Base-by-base conservation (phyloP, 2,113 vertebrate genomes). In the Alligator sinensis region DNA sequence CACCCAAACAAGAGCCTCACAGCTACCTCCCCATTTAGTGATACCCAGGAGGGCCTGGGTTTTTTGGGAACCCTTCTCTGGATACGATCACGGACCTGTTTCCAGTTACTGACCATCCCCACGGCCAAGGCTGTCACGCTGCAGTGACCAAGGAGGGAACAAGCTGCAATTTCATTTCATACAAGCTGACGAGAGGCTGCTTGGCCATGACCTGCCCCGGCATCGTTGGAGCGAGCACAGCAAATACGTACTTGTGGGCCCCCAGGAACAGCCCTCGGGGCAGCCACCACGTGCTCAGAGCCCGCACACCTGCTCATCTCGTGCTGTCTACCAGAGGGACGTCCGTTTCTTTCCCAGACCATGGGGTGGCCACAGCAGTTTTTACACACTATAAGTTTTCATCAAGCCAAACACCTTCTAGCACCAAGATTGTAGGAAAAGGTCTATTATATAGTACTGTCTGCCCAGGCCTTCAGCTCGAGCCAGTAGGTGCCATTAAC, bases 191-290 rank as follows among this genome's bases (percentile, higher is more conserved):
- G 47, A 47, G 47, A 47, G 47, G 47, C 47, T 47, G 47, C 47
- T 47, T 47, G 47, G 47, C 47, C 9, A 9, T 47, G 47, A 9
- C 30, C n/a, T 2, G 0, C 60, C 38, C 28, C 17, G 3, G 12
- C 27, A 34, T 80, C 54, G 25, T 3, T 1, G 61, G 54, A n/a
- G 14, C 66, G 80, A 59, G 19, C 15, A 27, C 77, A 64, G 77
- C 66, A 61, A 24, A 58, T 7, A 66, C 74, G 28, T 12, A 64
- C 24, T 68, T 1, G 1, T 15, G 16, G 24, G 76, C 85, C 14
- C 74, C 38, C 91, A 61, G 63, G 0, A 1, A 57, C 14, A 18
- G 28, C 64, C 24, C 59, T 57, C 0, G 0, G 5, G 74, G 47
- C 47, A 47, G 47, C 7, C 47, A 47, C 47, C 47, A 9, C 47